A percentile compares a stretch with the other conserved stretches of the same genome.
phyloP scores from a whole-genome alignment of 2,888 invertebrate genomes.

The Drepana falcataria region DNA sequence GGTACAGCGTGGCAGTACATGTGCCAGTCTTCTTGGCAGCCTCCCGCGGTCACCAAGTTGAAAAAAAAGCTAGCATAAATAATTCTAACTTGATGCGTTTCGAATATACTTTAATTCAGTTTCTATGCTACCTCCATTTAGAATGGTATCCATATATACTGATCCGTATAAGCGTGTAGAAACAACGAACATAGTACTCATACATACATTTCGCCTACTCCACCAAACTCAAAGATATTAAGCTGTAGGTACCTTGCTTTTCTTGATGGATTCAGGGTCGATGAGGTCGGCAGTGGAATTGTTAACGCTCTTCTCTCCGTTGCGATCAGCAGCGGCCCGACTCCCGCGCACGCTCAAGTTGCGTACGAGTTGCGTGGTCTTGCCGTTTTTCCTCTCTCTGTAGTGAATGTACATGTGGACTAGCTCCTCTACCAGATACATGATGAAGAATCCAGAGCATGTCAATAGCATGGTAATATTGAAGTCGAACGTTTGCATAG shows the following conservation, averaged over 20 bases:
- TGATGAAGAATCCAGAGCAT: constrained; percentile 86
- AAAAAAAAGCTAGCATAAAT: too few relatives aligned
- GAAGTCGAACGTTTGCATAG: constrained; percentile 76
- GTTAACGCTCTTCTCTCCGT: constrained; percentile 49
- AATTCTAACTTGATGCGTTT: too few relatives aligned
- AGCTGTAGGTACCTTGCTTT: constrained; percentile 28
- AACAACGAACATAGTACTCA: too few relatives aligned
- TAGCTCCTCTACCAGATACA: constrained; percentile 89
- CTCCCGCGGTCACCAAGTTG: too few relatives aligned
- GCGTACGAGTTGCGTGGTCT: constrained; percentile 51
- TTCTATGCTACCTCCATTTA: too few relatives aligned
- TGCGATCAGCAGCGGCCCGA: constrained; percentile 25
- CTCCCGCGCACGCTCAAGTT: constrained; percentile 66
- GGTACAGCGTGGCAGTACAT: too few relatives aligned
- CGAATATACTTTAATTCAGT: too few relatives aligned
- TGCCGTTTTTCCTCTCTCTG: constrained; percentile 57
- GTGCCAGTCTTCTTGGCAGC: too few relatives aligned
- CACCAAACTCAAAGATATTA: too few relatives aligned
- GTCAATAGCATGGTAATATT: constrained; percentile 84
- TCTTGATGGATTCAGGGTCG: constrained; percentile 42
- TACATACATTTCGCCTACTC: too few relatives aligned
- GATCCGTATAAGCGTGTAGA: too few relatives aligned
- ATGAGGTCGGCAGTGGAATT: constrained; percentile 69
- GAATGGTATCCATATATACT: too few relatives aligned
- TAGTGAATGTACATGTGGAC: constrained; percentile 84